Percentiles rank a stretch among this genome's conserved stretches.
Evolutionary conservation across 2,113 vertebrate species (phyloP).

Genomic region (Forbesichthys papilliferus): DNA sequence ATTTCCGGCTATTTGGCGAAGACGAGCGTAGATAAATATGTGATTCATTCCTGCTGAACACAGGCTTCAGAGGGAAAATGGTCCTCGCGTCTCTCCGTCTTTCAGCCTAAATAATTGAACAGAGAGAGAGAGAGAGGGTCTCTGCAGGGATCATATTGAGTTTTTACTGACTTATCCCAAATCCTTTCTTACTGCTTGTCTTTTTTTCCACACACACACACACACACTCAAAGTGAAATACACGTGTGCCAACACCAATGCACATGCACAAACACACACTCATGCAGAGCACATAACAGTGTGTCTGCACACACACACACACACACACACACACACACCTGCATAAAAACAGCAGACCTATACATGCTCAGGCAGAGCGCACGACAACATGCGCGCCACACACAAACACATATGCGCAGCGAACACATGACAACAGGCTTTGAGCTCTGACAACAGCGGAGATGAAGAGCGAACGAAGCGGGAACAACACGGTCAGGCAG

Average conservation of each 20-base stretch:
- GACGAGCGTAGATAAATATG: conserved; percentile 73
- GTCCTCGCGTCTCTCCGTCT: conserved; percentile 65
- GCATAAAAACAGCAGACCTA: neutral
- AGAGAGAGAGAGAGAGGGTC: conserved; percentile 67
- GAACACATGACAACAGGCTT: conserved; percentile 67
- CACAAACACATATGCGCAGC: neutral
- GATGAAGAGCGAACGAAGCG: conserved; percentile 45
- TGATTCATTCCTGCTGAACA: conserved; percentile 61
- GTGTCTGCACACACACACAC: conserved; percentile 6
- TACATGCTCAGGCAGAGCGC: conserved; percentile 1
- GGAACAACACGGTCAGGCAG: conserved; percentile 75
- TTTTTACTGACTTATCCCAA: conserved; percentile 67
- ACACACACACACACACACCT: conserved; percentile 1
- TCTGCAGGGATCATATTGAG: conserved; percentile 73
- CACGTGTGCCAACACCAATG: neutral
- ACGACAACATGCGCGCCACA: too few relatives aligned
- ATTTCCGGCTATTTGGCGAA: conserved; percentile 73
- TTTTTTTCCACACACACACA: conserved; percentile 32
- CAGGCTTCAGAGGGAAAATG: conserved; percentile 66
- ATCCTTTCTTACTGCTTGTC: conserved; percentile 59
- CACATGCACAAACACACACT: conserved; percentile 24
- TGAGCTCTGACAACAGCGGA: conserved; percentile 63
- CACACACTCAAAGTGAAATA: neutral
- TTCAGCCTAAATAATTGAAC: conserved; percentile 80
- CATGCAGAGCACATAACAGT: neutral